Conservation (phyloP, 2,888 invertebrate species). For the Lepidonotus clava region DNA sequence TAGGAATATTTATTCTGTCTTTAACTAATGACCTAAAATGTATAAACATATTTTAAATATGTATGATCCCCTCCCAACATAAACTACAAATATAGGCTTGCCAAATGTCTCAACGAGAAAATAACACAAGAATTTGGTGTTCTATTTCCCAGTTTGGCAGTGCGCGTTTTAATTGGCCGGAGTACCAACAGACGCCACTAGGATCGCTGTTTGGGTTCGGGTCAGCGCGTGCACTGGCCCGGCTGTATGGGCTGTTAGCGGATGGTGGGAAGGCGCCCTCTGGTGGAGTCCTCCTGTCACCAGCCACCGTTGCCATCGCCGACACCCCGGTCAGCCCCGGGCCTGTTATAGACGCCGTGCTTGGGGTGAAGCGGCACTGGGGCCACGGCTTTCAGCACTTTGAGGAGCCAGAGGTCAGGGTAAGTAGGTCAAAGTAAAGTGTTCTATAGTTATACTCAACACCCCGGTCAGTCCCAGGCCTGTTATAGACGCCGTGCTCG, state of each 20-base stretch:
- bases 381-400: constrained; percentile 47
- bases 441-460: constrained; percentile 4
- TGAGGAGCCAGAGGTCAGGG: constrained; percentile 32
- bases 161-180: constrained; percentile 48
- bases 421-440: too few species aligned
- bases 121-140: too few species aligned
- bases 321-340: constrained; percentile 15
- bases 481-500: constrained; percentile 7
- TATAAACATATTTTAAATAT: too few species aligned
- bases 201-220: constrained; percentile 53
- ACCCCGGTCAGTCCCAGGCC: constrained; percentile 15
- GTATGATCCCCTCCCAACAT: too few species aligned
- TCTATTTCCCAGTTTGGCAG: constrained; percentile 13
- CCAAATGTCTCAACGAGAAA: too few species aligned
- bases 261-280: not conserved
- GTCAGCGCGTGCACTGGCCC: constrained; percentile 38
- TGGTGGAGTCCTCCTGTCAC: not conserved
- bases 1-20: too few species aligned
- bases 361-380: constrained; percentile 14
- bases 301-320: constrained; percentile 24
- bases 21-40: too few species aligned
- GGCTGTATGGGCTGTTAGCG: constrained; percentile 38
- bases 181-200: constrained; percentile 27
- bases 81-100: too few species aligned
- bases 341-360: constrained; percentile 9